Base-by-base conservation (phyloP, 2,888 invertebrate species). In the Diabrotica balteata region DNA sequence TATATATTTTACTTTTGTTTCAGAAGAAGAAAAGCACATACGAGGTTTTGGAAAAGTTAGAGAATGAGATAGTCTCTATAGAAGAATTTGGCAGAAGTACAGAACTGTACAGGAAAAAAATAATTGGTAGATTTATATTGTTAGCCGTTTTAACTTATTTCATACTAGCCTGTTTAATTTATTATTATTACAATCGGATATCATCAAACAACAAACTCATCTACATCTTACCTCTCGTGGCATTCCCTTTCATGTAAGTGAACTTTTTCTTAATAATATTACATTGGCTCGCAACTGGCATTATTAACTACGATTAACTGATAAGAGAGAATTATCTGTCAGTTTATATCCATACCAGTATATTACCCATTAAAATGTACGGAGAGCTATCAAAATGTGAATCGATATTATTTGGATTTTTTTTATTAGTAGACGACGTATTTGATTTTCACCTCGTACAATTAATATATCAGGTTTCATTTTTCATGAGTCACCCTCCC, bases 191-290 rank as follows among this genome's bases (percentile, higher is more conserved):
- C 74, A 92, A 94, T 70, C 91, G 93, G 67, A 89, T 90, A 64
- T 90, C 91, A 75, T 89, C 92, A 86, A 85, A 89, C 71, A 91
- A 93, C 75, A 89, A 91, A 68, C 79, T 94, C 64, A 85, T 93
- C 72, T 93, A 93, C 82, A 90, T 92, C 10, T 88, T 91, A 66
- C 95, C 95, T 17, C 85, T 96, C 63, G 83, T 96, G 43, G 85
- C 93, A 63, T 90, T 96, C 79, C 95, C 96, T 63, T 79, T 95
- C 66, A 81, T 96, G 96, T 97, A 85, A 92, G 63, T 63, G 46
- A 43, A 52, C 47, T 49, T 51, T 47, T 47, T 47, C 5, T 6
- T 6, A 47, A 7, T 47, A 9, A 32, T 32, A 32, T 32, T 32
- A 32, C 2, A 32, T 32, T 32, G 4, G 32, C 32, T 4, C 5